phyloP scores from a whole-genome alignment of 2,113 vertebrate genomes.

The Oryzias woworae region DNA sequence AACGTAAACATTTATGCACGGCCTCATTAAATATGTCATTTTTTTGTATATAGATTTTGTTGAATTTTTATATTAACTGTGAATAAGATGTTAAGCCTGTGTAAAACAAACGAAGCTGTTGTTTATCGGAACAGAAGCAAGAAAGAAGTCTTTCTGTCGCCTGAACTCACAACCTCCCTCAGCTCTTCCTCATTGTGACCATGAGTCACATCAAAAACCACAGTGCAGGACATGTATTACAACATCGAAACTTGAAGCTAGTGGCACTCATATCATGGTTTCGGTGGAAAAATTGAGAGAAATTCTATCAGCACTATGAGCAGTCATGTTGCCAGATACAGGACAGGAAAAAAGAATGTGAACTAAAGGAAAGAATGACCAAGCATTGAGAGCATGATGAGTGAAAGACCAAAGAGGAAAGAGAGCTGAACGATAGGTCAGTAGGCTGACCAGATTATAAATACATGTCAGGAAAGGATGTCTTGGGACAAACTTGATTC shows the following conservation, averaged over 20 bases:
- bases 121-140: conserved; percentile 55
- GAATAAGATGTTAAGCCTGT: conserved; percentile 12
- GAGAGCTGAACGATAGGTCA: conserved; percentile 37
- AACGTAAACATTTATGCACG: too few relatives aligned
- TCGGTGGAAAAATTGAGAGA: conserved; percentile 59
- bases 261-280: conserved; percentile 47
- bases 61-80: conserved; percentile 15
- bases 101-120: conserved; percentile 20
- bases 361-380: conserved; percentile 67
- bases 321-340: conserved; percentile 51
- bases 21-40: neutral
- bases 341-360: conserved; percentile 43
- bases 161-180: conserved; percentile 42
- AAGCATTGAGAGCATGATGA: conserved; percentile 44
- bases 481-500: conserved; percentile 34
- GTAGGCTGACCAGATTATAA: conserved; percentile 41
- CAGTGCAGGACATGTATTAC: conserved; percentile 57
- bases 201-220: conserved; percentile 60
- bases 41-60: neutral
- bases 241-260: conserved; percentile 62
- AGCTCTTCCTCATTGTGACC: conserved; percentile 69
- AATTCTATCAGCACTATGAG: conserved; percentile 49
- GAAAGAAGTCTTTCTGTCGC: conserved; percentile 21
- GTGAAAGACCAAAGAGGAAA: conserved; percentile 38
- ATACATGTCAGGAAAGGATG: conserved; percentile 47